phyloP scores from a whole-genome alignment of 1,140 invertebrate species.

The Drosophila eugracilis region DNA sequence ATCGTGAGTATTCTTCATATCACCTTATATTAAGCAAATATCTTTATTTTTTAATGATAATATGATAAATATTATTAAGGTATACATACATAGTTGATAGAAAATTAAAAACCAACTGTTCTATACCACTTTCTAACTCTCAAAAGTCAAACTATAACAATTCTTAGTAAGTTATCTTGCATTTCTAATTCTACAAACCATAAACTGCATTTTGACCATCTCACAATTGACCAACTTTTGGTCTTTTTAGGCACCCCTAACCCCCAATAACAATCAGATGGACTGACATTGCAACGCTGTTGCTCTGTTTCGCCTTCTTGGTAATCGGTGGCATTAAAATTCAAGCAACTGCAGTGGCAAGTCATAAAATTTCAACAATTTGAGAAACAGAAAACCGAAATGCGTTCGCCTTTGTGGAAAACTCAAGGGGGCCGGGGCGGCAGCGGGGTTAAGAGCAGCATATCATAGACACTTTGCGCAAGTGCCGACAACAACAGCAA shows the following conservation, averaged over 20 bases:
- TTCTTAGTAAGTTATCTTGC: not conserved
- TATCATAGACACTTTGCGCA: slow-evolving; percentile 70
- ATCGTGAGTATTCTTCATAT: too few relatives aligned
- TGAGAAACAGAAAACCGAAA: slow-evolving; percentile 37
- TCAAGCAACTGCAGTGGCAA: slow-evolving; percentile 74
- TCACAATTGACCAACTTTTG: not conserved
- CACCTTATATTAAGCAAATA: too few relatives aligned
- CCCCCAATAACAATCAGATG: slow-evolving; percentile 47
- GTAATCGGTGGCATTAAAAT: slow-evolving; percentile 72
- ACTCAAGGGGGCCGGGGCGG: not conserved
- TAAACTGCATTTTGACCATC: not conserved
- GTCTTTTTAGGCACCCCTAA: not conserved
- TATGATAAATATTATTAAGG: too few relatives aligned
- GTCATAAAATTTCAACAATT: slow-evolving; percentile 72
- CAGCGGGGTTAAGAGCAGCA: slow-evolving; percentile 29
- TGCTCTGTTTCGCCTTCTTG: slow-evolving; percentile 51
- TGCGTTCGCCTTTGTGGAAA: not conserved
- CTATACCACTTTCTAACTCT: too few relatives aligned
- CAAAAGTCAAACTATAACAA: too few relatives aligned
- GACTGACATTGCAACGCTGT: slow-evolving; percentile 28
- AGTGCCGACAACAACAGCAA: slow-evolving; percentile 54
- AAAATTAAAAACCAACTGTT: too few relatives aligned
- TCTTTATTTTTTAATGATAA: too few relatives aligned
- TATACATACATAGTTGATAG: too few relatives aligned
- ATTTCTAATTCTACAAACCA: not conserved